phyloP scores from a whole-genome alignment of 2,113 vertebrate genomes.

The Chaetodon auriga region DNA sequence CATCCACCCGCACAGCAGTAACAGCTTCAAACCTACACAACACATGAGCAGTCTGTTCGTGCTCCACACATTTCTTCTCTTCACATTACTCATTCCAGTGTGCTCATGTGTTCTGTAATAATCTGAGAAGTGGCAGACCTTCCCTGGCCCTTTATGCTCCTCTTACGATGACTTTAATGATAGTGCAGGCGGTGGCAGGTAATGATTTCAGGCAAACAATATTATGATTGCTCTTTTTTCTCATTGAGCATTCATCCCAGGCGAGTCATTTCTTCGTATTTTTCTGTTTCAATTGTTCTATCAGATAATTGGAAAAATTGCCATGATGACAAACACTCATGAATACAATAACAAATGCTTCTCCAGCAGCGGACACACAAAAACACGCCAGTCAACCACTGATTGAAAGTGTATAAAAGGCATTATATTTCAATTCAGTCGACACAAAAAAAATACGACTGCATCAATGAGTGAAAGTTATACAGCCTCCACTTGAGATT shows the following conservation, averaged over 20 bases:
- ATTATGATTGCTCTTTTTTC: slow-evolving; percentile 30
- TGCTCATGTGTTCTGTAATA: slow-evolving; percentile 54
- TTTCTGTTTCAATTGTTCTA: slow-evolving; percentile 50
- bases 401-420: slow-evolving; percentile 43
- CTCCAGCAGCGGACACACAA: slow-evolving; percentile 27
- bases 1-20: slow-evolving; percentile 15
- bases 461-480: neutral
- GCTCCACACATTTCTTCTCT: slow-evolving; percentile 35
- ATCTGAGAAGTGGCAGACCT: slow-evolving; percentile 37
- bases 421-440: slow-evolving; percentile 28
- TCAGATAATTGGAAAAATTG: slow-evolving; percentile 58
- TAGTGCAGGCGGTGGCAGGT: slow-evolving; percentile 38
- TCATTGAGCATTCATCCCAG: slow-evolving; percentile 23
- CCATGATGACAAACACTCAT: slow-evolving; percentile 35
- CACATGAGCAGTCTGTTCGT: slow-evolving; percentile 22
- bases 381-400: slow-evolving; percentile 35
- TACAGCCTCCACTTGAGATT: slow-evolving; percentile 9
- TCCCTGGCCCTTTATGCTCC: slow-evolving; percentile 24
- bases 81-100: slow-evolving; percentile 55
- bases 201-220: slow-evolving; percentile 54
- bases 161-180: slow-evolving; percentile 39
- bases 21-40: slow-evolving; percentile 13
- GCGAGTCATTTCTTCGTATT: slow-evolving; percentile 20
- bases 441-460: slow-evolving; percentile 26
- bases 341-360: slow-evolving; percentile 43